Percentiles rank a stretch among this genome's conserved stretches.
phyloP scores from a whole-genome alignment of 2,888 invertebrate genomes.

The Hirtodrosophila histrioides region DNA sequence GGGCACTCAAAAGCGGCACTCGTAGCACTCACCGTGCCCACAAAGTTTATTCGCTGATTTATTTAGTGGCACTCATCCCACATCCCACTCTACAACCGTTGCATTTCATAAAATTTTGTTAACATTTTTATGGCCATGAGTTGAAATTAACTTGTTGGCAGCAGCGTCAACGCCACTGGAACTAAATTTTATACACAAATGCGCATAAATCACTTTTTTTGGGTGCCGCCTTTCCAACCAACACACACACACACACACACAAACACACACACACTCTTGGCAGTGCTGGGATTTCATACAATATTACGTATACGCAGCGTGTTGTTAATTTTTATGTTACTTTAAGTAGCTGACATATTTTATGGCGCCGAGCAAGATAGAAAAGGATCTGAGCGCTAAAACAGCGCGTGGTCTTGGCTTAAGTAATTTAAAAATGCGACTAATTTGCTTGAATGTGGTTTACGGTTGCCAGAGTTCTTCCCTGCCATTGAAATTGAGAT shows the following conservation, averaged over 20 bases:
- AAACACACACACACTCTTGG: conserved; percentile 2
- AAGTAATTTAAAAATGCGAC: conserved; percentile 56
- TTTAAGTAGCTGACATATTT: conserved; percentile 64
- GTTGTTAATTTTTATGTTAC: conserved; percentile 63
- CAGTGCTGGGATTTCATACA: conserved; percentile 9
- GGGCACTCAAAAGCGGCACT: conserved; percentile 17
- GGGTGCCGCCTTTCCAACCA: background rate
- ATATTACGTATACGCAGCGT: conserved; percentile 56
- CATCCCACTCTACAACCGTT: conserved; percentile 9
- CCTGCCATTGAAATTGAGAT: conserved; percentile 38
- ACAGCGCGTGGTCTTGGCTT: conserved; percentile 26
- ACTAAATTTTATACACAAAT: conserved; percentile 61
- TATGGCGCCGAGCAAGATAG: conserved; percentile 35
- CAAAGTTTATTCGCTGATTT: conserved; percentile 54
- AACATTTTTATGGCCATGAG: conserved; percentile 60
- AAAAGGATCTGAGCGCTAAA: background rate
- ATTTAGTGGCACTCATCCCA: conserved; percentile 50
- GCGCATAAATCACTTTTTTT: conserved; percentile 57
- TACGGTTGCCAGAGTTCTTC: conserved; percentile 25
- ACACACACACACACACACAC: no score
- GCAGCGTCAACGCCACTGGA: conserved; percentile 3
- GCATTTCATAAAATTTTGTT: conserved; percentile 54
- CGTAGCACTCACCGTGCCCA: conserved; percentile 11
- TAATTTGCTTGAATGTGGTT: conserved; percentile 55
- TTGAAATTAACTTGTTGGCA: conserved; percentile 59